Percentiles rank a stretch among this genome's conserved stretches.
Conservation (phyloP, 2,888 invertebrate species). For the Macaria liturata region DNA sequence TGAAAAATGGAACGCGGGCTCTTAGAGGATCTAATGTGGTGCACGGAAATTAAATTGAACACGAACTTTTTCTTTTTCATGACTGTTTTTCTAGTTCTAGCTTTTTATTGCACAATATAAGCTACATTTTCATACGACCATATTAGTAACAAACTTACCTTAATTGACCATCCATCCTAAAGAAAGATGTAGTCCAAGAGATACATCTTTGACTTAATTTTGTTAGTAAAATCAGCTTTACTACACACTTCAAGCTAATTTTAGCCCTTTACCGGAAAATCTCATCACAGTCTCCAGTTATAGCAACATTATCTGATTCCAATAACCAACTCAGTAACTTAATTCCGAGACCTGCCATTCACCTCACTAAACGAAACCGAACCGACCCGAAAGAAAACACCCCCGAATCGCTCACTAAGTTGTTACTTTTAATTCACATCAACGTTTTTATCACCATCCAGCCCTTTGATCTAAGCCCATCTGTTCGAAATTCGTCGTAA, state of each 20-base stretch:
- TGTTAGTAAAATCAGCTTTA: no score
- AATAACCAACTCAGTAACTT: background rate
- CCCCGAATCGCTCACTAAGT: constrained; percentile 54
- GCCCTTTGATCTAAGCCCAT: constrained; percentile 79
- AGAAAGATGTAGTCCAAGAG: no score
- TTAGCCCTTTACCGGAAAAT: no score
- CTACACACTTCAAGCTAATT: no score
- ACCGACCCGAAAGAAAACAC: constrained; percentile 20
- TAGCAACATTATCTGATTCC: no score
- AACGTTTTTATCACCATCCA: constrained; percentile 73
- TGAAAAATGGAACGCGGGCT: constrained; percentile 68
- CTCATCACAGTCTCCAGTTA: no score
- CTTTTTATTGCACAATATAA: no score
- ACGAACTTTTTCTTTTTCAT: background rate
- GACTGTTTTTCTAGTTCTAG: background rate
- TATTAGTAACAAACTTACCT: no score
- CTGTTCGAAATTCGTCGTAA: constrained; percentile 81
- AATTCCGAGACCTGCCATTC: constrained; percentile 11
- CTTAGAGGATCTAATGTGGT: constrained; percentile 15
- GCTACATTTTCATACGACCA: no score
- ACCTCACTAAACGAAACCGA: constrained; percentile 8
- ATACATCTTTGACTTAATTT: no score
- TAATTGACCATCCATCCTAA: no score
- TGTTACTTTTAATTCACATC: constrained; percentile 76
- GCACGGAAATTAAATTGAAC: constrained; percentile 12